A percentile compares a stretch with the other conserved stretches of the same genome.
These are phyloP conservation scores for Cariama cristata DNA, from an alignment of 2,113 vertebrate genomes.

Conservation along the genomic window DNA sequence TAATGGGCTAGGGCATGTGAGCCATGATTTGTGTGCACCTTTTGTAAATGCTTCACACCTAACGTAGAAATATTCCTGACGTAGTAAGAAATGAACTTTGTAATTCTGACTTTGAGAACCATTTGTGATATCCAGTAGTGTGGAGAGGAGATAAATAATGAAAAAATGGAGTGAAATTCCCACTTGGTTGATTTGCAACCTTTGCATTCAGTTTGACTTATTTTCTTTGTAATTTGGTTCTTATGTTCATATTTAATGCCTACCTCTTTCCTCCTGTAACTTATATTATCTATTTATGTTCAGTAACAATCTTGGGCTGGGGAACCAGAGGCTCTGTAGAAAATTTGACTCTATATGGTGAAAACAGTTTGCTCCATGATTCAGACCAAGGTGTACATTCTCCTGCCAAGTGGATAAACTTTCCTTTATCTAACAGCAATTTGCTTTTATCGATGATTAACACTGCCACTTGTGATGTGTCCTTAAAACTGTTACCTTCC, in stretches of 20 bases:
- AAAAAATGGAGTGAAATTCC: not conserved
- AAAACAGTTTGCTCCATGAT: not conserved
- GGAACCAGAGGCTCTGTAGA: not conserved
- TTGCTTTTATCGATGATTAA: conserved; percentile 3
- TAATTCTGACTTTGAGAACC: not conserved
- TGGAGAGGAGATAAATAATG: not conserved
- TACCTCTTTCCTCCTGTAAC: not conserved
- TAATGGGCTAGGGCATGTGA: not conserved
- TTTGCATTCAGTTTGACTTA: not conserved
- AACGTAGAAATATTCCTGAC: not conserved
- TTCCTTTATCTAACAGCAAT: not conserved
- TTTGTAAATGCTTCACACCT: not conserved
- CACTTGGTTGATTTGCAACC: not conserved
- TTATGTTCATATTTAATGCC: not conserved
- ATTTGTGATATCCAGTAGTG: not conserved
- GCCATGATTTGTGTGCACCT: not conserved
- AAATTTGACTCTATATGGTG: not conserved
- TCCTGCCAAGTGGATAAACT: not conserved
- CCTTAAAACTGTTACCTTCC: conserved; percentile 4
- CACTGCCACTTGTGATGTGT: not conserved
- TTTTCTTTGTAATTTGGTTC: not conserved
- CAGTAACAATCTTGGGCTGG: not conserved
- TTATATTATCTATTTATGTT: not conserved
- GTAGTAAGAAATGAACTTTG: not conserved
- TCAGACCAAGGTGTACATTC: not conserved